A percentile compares a stretch with the other conserved stretches of the same genome.
Conservation (phyloP, 2,113 vertebrate species). For the Butorides virescens region DNA sequence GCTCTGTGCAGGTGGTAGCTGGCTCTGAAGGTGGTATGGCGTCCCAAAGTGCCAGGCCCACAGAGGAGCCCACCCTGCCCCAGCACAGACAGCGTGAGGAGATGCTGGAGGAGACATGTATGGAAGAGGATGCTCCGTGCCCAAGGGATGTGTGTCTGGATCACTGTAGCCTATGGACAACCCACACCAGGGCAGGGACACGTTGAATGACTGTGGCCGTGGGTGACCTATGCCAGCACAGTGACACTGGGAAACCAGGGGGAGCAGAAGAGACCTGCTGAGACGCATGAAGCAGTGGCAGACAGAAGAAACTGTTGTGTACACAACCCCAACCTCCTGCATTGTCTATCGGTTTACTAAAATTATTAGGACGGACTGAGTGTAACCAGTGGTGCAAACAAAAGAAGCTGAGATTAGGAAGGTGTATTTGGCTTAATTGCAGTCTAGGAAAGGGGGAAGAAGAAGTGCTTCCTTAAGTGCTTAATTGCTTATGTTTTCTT, state of each 20-base stretch:
- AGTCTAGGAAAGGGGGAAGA: neutral
- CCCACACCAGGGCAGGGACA: neutral
- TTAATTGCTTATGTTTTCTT: neutral
- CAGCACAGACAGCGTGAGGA: fast-evolving
- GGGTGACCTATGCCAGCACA: neutral
- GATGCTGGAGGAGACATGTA: neutral
- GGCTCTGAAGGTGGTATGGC: neutral
- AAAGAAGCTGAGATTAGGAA: neutral
- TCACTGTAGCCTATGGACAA: neutral
- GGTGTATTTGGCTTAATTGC: neutral
- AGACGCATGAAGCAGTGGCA: neutral
- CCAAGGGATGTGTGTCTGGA: neutral
- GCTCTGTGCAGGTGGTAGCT: neutral
- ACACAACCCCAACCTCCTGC: neutral
- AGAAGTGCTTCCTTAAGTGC: neutral
- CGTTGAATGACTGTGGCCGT: no score
- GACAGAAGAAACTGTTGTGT: neutral
- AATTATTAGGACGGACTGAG: fast-evolving
- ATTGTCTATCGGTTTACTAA: neutral
- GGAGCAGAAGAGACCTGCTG: neutral
- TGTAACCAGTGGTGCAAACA: neutral
- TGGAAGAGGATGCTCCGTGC: neutral
- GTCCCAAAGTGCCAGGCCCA: neutral
- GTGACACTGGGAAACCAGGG: neutral
- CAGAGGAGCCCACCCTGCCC: neutral